Conservation (phyloP, 2,113 vertebrate species). For the Strix uralensis region DNA sequence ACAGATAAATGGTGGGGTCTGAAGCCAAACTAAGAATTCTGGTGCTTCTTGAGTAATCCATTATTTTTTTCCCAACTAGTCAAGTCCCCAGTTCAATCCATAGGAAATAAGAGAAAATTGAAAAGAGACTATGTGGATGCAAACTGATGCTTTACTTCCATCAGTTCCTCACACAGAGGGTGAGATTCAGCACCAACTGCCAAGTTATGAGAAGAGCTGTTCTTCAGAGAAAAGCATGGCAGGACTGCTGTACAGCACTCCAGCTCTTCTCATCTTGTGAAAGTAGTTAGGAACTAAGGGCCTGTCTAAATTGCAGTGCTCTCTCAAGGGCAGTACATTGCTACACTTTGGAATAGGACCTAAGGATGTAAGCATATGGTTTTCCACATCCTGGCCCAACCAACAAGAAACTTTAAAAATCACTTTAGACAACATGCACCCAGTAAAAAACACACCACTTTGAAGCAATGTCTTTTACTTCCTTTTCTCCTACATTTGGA, state of each 20-base stretch:
- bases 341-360: background rate
- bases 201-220: background rate
- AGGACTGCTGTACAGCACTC: background rate
- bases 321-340: background rate
- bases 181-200: background rate
- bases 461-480: background rate
- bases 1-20: background rate
- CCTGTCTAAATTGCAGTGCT: background rate
- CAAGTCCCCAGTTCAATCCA: background rate
- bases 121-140: background rate
- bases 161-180: background rate
- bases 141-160: background rate
- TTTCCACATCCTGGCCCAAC: background rate
- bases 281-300: background rate
- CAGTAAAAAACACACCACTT: background rate
- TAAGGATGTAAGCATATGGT: background rate
- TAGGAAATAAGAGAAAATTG: background rate
- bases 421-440: background rate
- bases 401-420: background rate
- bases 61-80: background rate
- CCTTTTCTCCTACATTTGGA: background rate
- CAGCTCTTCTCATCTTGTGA: background rate
- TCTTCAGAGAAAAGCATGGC: background rate
- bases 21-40: background rate
- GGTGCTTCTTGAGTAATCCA: background rate